A percentile compares a stretch with the other conserved stretches of the same genome.
These are phyloP conservation scores for Dascillus cervinus DNA, from an alignment of 2,888 invertebrate species.

Conservation along the genomic window DNA sequence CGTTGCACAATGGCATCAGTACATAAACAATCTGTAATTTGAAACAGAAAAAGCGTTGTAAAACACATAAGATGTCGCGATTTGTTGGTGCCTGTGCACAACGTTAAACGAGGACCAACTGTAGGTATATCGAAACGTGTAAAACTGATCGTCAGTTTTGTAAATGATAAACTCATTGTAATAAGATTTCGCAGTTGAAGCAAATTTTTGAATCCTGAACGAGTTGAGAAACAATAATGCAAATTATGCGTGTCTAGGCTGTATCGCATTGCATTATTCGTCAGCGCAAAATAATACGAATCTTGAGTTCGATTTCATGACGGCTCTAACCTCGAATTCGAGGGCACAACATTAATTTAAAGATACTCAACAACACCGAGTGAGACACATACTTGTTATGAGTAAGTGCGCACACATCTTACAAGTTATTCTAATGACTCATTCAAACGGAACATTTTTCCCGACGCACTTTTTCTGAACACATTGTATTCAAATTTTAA, in stretches of 20 bases:
- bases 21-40: no score
- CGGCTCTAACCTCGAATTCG: conserved; percentile 5
- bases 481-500: conserved; percentile 7
- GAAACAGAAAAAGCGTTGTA: no score
- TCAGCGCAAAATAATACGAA: conserved; percentile 17
- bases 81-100: no score
- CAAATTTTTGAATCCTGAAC: no score
- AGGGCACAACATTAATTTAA: conserved; percentile 3
- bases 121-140: no score
- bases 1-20: no score
- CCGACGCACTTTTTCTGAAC: conserved; percentile 1
- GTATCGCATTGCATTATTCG: conserved; percentile 25
- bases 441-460: conserved; percentile 5
- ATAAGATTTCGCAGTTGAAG: no score
- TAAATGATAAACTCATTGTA: no score
- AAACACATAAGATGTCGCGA: no score
- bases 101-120: conserved; percentile 2
- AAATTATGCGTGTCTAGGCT: conserved; percentile 7
- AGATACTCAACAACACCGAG: no score
- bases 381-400: conserved; percentile 5
- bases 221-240: conserved; percentile 8
- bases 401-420: conserved; percentile 5
- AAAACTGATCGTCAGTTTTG: no score
- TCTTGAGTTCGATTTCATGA: conserved; percentile 14
- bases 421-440: conserved; percentile 3